phyloP scores from a whole-genome alignment of 2,888 invertebrate species.

The Prosopocoilus inquinatus region DNA sequence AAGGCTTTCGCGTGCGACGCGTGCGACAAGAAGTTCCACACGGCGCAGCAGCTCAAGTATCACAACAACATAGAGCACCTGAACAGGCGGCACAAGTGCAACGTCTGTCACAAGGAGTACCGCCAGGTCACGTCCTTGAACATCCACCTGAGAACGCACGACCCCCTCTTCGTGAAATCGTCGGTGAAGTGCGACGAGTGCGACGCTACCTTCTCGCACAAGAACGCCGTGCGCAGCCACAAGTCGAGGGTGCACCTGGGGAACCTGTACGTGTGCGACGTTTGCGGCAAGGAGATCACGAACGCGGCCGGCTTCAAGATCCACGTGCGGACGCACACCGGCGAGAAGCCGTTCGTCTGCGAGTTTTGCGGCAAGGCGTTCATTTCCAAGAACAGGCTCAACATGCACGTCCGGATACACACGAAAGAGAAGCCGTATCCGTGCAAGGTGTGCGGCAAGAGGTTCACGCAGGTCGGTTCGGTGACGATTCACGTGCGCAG shows the following conservation, averaged over 20 bases:
- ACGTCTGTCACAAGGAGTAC: no score
- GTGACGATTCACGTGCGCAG: constrained; percentile 23
- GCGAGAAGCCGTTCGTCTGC: constrained; percentile 61
- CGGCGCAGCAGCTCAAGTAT: no score
- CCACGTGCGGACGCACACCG: constrained; percentile 73
- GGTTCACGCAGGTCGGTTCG: constrained; percentile 20
- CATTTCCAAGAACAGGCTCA: background rate
- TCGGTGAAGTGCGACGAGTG: constrained; percentile 19
- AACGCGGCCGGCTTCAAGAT: background rate
- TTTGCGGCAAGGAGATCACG: constrained; percentile 43
- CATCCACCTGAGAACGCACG: no score
- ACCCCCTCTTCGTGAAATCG: no score
- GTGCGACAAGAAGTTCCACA: no score
- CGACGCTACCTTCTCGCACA: constrained; percentile 32
- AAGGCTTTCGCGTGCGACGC: no score
- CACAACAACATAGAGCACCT: background rate
- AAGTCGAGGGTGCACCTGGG: constrained; percentile 2
- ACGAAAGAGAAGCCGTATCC: constrained; percentile 58
- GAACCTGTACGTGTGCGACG: constrained; percentile 33
- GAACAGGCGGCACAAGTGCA: background rate
- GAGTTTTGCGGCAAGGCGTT: constrained; percentile 65
- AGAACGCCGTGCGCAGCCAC: constrained; percentile 22
- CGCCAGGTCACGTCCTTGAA: no score
- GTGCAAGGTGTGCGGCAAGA: background rate
- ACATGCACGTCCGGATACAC: constrained; percentile 53